Base-by-base conservation (phyloP, 2,797 vertebrate species). In the Arrhamphus sclerolepis region DNA sequence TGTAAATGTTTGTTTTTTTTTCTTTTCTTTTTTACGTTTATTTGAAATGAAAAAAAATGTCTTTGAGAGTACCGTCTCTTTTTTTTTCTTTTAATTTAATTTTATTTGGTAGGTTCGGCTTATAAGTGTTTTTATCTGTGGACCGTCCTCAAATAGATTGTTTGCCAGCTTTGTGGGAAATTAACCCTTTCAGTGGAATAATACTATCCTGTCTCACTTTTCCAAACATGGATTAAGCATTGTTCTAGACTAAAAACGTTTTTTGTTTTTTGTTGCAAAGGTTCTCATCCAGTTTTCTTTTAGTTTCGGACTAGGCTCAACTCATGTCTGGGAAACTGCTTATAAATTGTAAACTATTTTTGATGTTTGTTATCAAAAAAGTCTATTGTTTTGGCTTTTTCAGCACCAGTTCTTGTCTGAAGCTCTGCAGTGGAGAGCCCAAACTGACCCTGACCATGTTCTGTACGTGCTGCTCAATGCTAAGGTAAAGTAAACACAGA, bases 341-440 rank as follows among this genome's bases (percentile, higher is more conserved):
- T 20, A 2, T 44, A 20, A 44, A n/a, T 46, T 44, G 4, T 20
- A 9, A 44, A n/a, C 21, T 21, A 21, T 4, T 17, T 13, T 17
- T 7, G 1, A 26, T 47, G 5, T 2, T 18, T 0, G 48, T 69
- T 20, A 24, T 75, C n/a, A 24, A 49, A 14, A 5, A n/a, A 1
- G 53, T 47, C 16, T 16, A 68, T 24, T 80, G 1, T 20, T 77
- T 7, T 41, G 56, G 14, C 17, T 14, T 46, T 67, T 87, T 11
- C 85, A 98, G 97, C 96, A 98, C 91, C 96, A 98, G 83, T 98
- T 96, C 87, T 89, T 99, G 88, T 95, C 97, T 2, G 97, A 99
- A 83, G 92, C 97, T n/a, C 85, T 99, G 61, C 97, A 99, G 75
- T 98, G 94, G 93, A 92, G 97, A 93, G 96, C 97, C 68, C 96